phyloP scores from a whole-genome alignment of 2,888 invertebrate genomes.

The Synergus japonicus region DNA sequence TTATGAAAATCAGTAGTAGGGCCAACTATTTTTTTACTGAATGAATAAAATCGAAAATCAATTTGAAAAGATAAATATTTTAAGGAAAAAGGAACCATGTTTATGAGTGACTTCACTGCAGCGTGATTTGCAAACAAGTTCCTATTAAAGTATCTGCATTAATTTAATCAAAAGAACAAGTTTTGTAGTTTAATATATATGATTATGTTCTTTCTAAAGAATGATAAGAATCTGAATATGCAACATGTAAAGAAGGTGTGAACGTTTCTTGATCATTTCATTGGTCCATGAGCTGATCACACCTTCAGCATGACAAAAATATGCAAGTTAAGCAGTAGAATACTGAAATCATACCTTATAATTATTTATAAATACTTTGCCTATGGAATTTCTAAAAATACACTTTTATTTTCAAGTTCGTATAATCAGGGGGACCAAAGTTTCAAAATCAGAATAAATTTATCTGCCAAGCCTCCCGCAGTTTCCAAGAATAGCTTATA shows the following conservation, averaged over 20 bases:
- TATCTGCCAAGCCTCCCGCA: too few relatives aligned
- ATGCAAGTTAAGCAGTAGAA: too few relatives aligned
- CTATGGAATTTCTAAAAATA: too few relatives aligned
- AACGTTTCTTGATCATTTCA: conserved; percentile 22
- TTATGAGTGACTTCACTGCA: conserved; percentile 16
- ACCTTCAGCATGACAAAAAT: conserved; percentile 15
- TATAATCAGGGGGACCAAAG: too few relatives aligned
- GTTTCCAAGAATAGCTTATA: too few relatives aligned
- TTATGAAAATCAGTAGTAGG: too few relatives aligned
- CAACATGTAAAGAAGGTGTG: conserved; percentile 22
- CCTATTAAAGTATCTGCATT: conserved; percentile 8
- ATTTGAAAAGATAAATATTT: neutral
- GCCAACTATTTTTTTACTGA: too few relatives aligned
- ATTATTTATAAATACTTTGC: too few relatives aligned
- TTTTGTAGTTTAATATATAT: conserved; percentile 4
- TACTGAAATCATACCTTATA: too few relatives aligned
- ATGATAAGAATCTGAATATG: conserved; percentile 4
- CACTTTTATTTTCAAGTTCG: too few relatives aligned
- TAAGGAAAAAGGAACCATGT: neutral
- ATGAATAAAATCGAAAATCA: too few relatives aligned
- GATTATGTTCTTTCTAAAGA: conserved; percentile 4
- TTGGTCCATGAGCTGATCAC: conserved; percentile 16
- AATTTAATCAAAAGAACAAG: conserved; percentile 17
- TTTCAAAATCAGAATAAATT: too few relatives aligned
- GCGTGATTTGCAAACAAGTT: conserved; percentile 19